Evolutionary conservation across 2,113 vertebrate species (phyloP).

Genomic region (Atractosteus spatula): DNA sequence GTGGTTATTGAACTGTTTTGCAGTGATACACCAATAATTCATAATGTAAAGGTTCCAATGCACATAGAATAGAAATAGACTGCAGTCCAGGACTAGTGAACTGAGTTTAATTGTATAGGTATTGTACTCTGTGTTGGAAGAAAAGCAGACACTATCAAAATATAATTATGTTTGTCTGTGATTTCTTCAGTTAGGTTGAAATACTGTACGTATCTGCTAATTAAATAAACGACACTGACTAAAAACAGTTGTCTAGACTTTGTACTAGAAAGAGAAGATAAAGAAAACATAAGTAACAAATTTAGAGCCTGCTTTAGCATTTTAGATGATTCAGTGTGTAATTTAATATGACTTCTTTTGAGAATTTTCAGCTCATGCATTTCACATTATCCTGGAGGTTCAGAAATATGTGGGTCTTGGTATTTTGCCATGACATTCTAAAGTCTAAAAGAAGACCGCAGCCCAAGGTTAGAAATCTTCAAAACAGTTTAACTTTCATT

Average conservation of each 20-base stretch:
- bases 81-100: no score
- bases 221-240: neutral
- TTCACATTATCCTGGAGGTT: slow-evolving; percentile 17
- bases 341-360: slow-evolving; percentile 18
- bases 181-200: neutral
- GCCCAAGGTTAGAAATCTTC: slow-evolving; percentile 13
- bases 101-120: no score
- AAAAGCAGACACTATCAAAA: no score
- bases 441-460: slow-evolving; percentile 11
- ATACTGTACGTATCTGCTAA: neutral
- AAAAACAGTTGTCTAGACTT: neutral
- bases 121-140: no score
- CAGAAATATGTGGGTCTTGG: slow-evolving; percentile 9
- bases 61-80: no score
- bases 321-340: slow-evolving; percentile 1
- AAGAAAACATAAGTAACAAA: neutral
- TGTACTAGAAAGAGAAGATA: neutral
- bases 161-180: neutral
- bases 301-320: neutral
- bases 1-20: no score
- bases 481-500: neutral
- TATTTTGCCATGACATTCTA: slow-evolving; percentile 19
- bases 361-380: slow-evolving; percentile 20
- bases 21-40: no score
- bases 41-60: no score